A percentile compares a stretch with the other conserved stretches of the same genome.
Evolutionary conservation across 2,888 invertebrate species (phyloP).

Genomic region (Cerastis leucographa): DNA sequence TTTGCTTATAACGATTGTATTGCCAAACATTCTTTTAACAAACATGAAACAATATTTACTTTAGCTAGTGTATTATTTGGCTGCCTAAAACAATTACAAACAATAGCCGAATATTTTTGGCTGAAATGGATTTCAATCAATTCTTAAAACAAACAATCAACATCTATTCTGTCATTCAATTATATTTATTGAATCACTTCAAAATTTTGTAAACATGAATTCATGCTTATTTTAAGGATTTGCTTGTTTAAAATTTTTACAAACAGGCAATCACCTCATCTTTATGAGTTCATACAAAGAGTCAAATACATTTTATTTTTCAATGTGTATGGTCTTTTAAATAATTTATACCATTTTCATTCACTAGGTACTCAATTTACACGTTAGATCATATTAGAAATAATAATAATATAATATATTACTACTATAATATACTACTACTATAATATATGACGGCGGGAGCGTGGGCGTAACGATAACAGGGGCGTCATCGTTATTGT

Average conservation of each 20-base stretch:
- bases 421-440: no score
- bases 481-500: no score
- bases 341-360: no score
- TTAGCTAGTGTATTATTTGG: constrained; percentile 18
- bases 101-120: constrained; percentile 33
- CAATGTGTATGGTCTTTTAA: no score
- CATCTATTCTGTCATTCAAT: constrained; percentile 3
- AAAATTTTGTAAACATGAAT: constrained; percentile 15
- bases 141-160: constrained; percentile 31
- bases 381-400: no score
- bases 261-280: neutral
- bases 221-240: neutral
- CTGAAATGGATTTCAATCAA: constrained; percentile 30
- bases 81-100: constrained; percentile 26
- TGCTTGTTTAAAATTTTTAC: neutral
- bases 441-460: no score
- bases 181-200: constrained; percentile 3
- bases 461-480: no score
- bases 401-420: no score
- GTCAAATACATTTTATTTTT: no score
- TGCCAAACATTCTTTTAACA: neutral
- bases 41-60: constrained; percentile 30
- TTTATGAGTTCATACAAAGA: no score
- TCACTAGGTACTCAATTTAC: no score
- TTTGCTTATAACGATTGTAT: neutral